phyloP scores from a whole-genome alignment of 2,888 invertebrate species.

The Rhogogaster chlorosoma region DNA sequence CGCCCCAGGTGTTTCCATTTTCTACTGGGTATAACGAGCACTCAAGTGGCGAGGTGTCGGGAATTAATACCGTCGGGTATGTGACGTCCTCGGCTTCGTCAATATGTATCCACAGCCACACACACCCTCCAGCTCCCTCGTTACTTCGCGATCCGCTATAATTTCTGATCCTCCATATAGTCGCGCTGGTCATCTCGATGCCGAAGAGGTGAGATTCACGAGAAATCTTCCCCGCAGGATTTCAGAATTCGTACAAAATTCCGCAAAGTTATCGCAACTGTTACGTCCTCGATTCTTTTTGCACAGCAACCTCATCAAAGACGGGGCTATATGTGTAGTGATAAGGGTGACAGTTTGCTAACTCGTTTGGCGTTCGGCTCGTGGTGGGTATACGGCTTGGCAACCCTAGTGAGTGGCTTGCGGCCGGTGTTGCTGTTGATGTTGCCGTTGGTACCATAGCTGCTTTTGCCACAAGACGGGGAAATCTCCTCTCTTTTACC shows the following conservation, averaged over 20 bases:
- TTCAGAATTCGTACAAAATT: conserved; percentile 61
- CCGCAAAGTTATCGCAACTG: conserved; percentile 67
- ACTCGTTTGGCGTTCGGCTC: conserved; percentile 70
- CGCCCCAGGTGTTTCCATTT: conserved; percentile 50
- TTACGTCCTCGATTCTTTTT: conserved; percentile 64
- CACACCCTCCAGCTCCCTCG: conserved; percentile 52
- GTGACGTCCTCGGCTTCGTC: conserved; percentile 30
- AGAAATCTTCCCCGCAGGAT: background rate
- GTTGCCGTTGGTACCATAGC: background rate
- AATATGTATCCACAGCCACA: conserved; percentile 25
- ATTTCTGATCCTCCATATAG: conserved; percentile 72
- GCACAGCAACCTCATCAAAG: conserved; percentile 63
- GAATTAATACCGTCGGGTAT: conserved; percentile 38
- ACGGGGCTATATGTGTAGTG: conserved; percentile 59
- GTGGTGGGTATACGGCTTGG: conserved; percentile 59
- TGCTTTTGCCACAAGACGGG: conserved; percentile 3
- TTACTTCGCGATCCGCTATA: conserved; percentile 64
- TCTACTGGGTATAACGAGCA: conserved; percentile 48
- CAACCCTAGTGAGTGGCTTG: conserved; percentile 15
- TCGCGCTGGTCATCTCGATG: conserved; percentile 38
- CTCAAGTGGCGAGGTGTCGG: conserved; percentile 41
- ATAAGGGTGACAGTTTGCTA: conserved; percentile 72
- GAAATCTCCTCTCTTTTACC: conserved; percentile 56
- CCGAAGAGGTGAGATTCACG: background rate
- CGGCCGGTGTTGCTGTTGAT: background rate